phyloP scores from a whole-genome alignment of 2,888 invertebrate species.

The Deroplatys truncata region DNA sequence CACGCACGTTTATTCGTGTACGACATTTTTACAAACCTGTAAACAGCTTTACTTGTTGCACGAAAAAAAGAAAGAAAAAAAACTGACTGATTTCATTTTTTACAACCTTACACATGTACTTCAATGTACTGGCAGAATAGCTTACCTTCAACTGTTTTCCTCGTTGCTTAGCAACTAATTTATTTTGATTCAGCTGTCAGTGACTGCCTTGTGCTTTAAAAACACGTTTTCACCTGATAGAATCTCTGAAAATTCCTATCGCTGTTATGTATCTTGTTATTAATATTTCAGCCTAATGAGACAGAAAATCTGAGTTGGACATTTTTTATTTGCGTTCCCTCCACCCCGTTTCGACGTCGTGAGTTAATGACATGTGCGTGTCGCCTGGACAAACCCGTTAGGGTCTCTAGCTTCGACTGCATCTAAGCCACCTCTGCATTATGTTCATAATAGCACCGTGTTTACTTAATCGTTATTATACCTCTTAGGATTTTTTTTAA shows the following conservation, averaged over 20 bases:
- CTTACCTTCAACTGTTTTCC: neutral
- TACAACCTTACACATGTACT: neutral
- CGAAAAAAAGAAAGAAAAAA: too few relatives aligned
- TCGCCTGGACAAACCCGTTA: neutral
- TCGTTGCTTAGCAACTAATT: neutral
- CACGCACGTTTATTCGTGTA: neutral
- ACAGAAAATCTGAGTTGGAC: neutral
- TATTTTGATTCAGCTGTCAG: neutral
- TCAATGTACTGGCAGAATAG: neutral
- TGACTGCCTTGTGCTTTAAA: neutral
- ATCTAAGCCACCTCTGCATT: too few relatives aligned
- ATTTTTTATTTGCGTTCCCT: neutral
- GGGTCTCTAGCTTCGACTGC: neutral
- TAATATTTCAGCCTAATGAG: neutral
- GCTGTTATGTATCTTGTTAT: neutral
- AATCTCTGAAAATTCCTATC: neutral
- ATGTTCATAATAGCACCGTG: too few relatives aligned
- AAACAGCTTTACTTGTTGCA: neutral
- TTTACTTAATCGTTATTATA: too few relatives aligned
- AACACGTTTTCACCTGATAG: neutral
- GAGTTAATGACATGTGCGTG: neutral
- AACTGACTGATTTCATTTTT: neutral
- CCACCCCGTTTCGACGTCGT: neutral
- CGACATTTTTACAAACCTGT: neutral
- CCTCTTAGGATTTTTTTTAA: too few relatives aligned